Conservation (phyloP, 2,797 vertebrate species). For the Graptemys geographica region DNA sequence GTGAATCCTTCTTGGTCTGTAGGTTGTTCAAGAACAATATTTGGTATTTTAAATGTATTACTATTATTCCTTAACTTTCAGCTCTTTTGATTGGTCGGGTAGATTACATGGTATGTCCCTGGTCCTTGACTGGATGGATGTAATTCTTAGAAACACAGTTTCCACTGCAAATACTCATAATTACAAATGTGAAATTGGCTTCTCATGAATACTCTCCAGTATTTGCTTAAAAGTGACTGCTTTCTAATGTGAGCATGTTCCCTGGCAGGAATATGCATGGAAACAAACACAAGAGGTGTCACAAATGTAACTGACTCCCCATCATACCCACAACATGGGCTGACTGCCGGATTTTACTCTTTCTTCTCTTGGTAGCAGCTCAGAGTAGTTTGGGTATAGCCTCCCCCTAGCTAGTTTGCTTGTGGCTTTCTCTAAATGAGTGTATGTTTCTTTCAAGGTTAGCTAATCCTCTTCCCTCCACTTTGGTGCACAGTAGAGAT, state of each 20-base stretch:
- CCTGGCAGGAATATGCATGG: too few relatives aligned
- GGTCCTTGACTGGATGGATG: conserved; percentile 61
- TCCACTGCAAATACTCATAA: conserved; percentile 37
- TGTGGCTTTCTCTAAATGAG: neutral
- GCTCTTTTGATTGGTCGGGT: conserved; percentile 64
- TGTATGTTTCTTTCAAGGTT: neutral
- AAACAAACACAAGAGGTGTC: neutral
- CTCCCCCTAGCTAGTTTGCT: neutral
- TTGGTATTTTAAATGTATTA: conserved; percentile 59
- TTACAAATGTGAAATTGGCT: conserved; percentile 73
- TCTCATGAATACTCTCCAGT: conserved; percentile 55
- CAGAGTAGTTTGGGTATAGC: neutral
- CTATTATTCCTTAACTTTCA: conserved; percentile 57
- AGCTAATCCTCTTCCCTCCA: neutral
- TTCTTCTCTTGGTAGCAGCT: neutral
- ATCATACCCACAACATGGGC: neutral
- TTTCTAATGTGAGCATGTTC: too few relatives aligned
- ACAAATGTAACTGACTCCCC: conserved; percentile 13
- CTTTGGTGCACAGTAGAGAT: neutral
- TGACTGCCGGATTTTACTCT: neutral
- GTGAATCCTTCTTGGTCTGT: conserved; percentile 24
- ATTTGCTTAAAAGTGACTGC: conserved; percentile 58
- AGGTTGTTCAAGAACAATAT: conserved; percentile 22
- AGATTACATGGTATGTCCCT: conserved; percentile 69
- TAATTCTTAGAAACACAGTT: conserved; percentile 69